Conservation (phyloP, 2,797 vertebrate species). For the Xerus rutilus region DNA sequence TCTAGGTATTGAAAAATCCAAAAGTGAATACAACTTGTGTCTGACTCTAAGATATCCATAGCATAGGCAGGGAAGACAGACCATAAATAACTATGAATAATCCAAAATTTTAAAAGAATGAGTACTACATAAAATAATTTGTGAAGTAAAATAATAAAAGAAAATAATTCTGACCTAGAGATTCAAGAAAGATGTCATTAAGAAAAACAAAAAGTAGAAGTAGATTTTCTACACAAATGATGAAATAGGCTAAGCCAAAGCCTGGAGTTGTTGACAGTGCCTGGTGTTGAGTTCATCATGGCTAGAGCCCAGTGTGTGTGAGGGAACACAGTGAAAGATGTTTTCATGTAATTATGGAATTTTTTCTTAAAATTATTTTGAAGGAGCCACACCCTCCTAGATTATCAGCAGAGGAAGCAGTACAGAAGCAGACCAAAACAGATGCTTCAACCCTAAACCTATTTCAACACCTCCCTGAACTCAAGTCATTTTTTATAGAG, state of each 20-base stretch:
- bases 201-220: background rate
- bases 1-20: constrained; percentile 3
- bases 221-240: background rate
- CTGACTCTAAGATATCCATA: background rate
- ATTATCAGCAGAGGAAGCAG: constrained; percentile 94
- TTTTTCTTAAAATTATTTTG: constrained; percentile 75
- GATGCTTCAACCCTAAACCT: constrained; percentile 94
- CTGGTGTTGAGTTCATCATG: background rate
- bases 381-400: constrained; percentile 96
- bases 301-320: background rate
- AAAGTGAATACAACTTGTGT: constrained; percentile 27
- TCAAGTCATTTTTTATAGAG: constrained; percentile 99
- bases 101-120: constrained; percentile 39
- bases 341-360: constrained; percentile 50
- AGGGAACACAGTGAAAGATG: background rate
- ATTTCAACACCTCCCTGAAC: constrained; percentile 95
- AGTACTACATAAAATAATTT: constrained; percentile 40
- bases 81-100: constrained; percentile 14
- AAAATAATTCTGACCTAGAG: constrained; percentile 55
- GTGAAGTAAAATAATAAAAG: constrained; percentile 26
- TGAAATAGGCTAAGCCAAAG: background rate
- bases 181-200: background rate
- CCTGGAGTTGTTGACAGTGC: background rate
- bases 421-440: constrained; percentile 92
- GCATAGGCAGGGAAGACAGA: background rate